These are phyloP conservation scores for Vultur gryphus DNA, from an alignment of 2,797 vertebrate species.

Conservation along the genomic window DNA sequence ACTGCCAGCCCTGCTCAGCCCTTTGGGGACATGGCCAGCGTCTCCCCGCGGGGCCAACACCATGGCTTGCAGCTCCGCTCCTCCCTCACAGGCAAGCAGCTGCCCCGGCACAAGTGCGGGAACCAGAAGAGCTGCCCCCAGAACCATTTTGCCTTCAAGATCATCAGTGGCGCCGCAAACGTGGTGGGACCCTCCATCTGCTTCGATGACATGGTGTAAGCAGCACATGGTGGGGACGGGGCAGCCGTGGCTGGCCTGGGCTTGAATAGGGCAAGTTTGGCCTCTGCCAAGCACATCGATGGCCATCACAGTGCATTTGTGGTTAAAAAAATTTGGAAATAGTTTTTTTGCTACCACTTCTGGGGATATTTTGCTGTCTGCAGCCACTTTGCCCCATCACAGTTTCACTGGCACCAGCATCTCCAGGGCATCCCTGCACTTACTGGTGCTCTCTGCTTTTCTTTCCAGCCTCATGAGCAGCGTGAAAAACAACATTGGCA, in stretches of 20 bases:
- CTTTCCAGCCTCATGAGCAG: conserved; percentile 84
- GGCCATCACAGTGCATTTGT: not conserved
- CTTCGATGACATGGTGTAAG: conserved; percentile 81
- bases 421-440: not conserved
- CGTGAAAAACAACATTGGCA: conserved; percentile 80
- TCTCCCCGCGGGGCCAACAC: rapidly evolving
- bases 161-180: conserved; percentile 82
- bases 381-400: not conserved
- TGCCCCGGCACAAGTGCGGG: conserved; percentile 68
- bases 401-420: not conserved
- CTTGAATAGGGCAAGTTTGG: not conserved
- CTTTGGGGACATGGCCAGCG: rapidly evolving
- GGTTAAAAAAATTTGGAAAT: not conserved
- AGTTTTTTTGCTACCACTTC: not conserved
- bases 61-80: not conserved
- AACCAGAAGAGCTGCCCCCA: conserved; percentile 71
- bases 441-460: not conserved
- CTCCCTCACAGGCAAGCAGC: not conserved
- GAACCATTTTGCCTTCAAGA: conserved; percentile 76
- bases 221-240: not conserved
- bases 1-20: not conserved
- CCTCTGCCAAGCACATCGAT: not conserved
- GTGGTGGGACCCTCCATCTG: conserved; percentile 88
- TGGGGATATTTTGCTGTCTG: not conserved
- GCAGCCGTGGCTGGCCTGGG: not conserved